Conservation (phyloP, 2,888 invertebrate genomes). For the Pollenia labialis region DNA sequence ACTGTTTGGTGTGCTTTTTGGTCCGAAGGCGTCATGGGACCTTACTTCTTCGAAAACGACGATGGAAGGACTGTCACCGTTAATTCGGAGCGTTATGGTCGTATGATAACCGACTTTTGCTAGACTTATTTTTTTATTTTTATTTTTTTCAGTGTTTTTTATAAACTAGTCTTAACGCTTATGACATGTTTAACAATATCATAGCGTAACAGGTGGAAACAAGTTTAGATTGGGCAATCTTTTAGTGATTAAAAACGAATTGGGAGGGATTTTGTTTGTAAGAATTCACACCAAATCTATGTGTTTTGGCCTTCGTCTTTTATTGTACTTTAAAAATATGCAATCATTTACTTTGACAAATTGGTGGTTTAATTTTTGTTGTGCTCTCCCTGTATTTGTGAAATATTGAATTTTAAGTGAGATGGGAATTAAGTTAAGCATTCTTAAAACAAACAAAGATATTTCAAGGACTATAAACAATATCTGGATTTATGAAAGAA, state of each 20-base stretch:
- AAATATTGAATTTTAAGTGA: slow-evolving; percentile 69
- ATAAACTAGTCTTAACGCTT: slow-evolving; percentile 4
- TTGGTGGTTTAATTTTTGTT: neutral
- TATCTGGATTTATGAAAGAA: slow-evolving; percentile 61
- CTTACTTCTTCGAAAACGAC: too few species aligned
- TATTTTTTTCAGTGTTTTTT: slow-evolving; percentile 20
- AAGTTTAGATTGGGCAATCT: neutral
- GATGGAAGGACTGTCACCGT: too few species aligned
- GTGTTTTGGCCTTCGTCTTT: too few species aligned
- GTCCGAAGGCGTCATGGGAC: too few species aligned
- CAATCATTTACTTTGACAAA: too few species aligned
- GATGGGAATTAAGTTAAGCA: slow-evolving; percentile 64
- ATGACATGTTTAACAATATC: neutral
- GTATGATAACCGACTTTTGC: too few species aligned
- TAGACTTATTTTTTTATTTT: too few species aligned
- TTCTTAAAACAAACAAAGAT: slow-evolving; percentile 60
- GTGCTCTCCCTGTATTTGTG: slow-evolving; percentile 21
- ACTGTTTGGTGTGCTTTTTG: too few species aligned
- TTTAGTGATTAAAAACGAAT: neutral
- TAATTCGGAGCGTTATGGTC: too few species aligned
- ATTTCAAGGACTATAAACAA: slow-evolving; percentile 64
- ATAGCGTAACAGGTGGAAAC: slow-evolving; percentile 22
- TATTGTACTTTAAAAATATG: too few species aligned
- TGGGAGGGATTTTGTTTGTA: too few species aligned
- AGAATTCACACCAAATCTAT: too few species aligned